These are phyloP conservation scores for Saccostrea glomerata DNA, from an alignment of 1,140 invertebrate genomes.

Conservation along the genomic window DNA sequence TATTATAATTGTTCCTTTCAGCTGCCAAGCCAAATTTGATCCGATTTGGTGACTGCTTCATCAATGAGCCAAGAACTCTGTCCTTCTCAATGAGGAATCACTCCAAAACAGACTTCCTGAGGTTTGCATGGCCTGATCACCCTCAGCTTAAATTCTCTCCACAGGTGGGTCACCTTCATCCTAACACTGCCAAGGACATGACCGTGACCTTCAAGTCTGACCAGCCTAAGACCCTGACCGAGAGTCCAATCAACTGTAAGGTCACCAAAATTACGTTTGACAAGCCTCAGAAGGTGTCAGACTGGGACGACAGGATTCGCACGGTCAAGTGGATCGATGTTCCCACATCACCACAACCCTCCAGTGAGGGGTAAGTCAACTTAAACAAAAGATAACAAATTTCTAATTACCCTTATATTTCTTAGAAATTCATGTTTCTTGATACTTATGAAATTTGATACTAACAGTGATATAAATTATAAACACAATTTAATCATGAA, in stretches of 20 bases:
- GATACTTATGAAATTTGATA: too few species aligned
- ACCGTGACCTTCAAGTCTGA: constrained; percentile 76
- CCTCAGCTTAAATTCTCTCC: constrained; percentile 75
- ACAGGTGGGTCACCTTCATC: constrained; percentile 75
- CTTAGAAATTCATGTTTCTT: too few species aligned
- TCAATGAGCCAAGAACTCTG: constrained; percentile 74
- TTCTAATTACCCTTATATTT: not conserved
- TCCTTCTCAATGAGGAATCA: constrained; percentile 78
- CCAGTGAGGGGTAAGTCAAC: constrained; percentile 57
- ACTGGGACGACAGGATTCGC: constrained; percentile 79
- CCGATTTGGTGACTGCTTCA: constrained; percentile 77
- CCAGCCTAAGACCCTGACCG: constrained; percentile 67
- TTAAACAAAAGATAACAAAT: not conserved
- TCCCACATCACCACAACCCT: constrained; percentile 56
- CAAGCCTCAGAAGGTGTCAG: constrained; percentile 73
- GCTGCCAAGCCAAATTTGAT: constrained; percentile 78
- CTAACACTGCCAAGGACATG: constrained; percentile 74
- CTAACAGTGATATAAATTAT: too few species aligned
- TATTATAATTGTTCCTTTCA: constrained; percentile 55
- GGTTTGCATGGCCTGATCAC: constrained; percentile 77
- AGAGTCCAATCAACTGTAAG: constrained; percentile 70
- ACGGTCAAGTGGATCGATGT: constrained; percentile 78
- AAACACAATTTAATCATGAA: too few species aligned
- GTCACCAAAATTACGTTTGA: constrained; percentile 77
- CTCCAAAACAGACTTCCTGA: constrained; percentile 72